A percentile compares a stretch with the other conserved stretches of the same genome.
These are phyloP conservation scores for Trogon melanurus DNA, from an alignment of 2,113 vertebrate species.

Conservation along the genomic window DNA sequence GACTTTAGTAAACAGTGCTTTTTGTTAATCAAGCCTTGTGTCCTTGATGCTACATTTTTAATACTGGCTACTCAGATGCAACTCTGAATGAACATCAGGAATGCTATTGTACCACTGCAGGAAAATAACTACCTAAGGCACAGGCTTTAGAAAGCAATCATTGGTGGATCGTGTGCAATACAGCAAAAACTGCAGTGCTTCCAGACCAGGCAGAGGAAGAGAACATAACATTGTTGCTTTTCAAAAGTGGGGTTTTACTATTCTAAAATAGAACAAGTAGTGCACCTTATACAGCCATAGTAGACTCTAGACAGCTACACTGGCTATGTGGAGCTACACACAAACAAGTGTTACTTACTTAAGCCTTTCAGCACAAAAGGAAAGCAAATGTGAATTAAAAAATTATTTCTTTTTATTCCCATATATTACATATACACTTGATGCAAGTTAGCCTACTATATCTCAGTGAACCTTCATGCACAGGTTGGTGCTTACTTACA, in stretches of 20 bases:
- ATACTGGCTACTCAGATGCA: background rate
- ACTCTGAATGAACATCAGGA: conserved; percentile 15
- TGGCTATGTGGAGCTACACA: background rate
- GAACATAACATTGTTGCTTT: background rate
- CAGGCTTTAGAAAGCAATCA: conserved; percentile 18
- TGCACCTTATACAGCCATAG: background rate
- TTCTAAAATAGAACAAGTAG: background rate
- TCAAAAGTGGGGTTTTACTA: background rate
- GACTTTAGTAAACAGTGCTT: background rate
- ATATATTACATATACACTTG: background rate
- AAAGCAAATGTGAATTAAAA: background rate
- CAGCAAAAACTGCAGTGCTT: background rate
- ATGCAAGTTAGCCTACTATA: background rate
- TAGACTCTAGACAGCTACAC: background rate
- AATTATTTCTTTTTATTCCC: background rate
- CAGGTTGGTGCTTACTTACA: background rate
- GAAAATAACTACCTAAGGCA: conserved; percentile 32
- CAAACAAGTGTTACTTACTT: background rate
- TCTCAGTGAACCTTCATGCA: background rate
- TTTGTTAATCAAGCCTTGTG: background rate
- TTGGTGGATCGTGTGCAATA: background rate
- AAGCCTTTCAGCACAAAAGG: background rate
- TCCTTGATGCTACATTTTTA: conserved; percentile 2
- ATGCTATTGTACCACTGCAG: background rate
- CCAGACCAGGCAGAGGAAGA: background rate